Percentiles rank a stretch among this genome's conserved stretches.
Conservation (phyloP, 2,888 invertebrate genomes). For the Phortica magna region DNA sequence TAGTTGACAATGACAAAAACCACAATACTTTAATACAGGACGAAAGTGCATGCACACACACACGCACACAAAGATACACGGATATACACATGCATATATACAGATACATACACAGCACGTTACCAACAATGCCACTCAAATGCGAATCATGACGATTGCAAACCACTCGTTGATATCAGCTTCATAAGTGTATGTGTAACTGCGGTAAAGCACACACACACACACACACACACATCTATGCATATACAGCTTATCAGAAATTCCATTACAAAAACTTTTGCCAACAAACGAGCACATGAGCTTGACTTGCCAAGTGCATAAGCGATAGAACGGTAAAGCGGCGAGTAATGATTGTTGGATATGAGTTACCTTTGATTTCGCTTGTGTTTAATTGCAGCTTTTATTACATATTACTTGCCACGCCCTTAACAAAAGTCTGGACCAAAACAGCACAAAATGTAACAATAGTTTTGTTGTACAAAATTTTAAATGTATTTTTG, state of each 20-base stretch:
- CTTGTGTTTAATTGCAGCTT: slow-evolving; percentile 66
- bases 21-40: slow-evolving; percentile 58
- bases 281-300: slow-evolving; percentile 47
- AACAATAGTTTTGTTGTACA: slow-evolving; percentile 23
- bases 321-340: background rate
- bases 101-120: too few species aligned
- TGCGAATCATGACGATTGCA: slow-evolving; percentile 15
- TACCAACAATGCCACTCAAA: slow-evolving; percentile 13
- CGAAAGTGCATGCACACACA: slow-evolving; percentile 27
- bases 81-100: too few species aligned
- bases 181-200: slow-evolving; percentile 40
- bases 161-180: slow-evolving; percentile 1
- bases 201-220: slow-evolving; percentile 54
- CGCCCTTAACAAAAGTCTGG: background rate
- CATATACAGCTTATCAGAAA: slow-evolving; percentile 68
- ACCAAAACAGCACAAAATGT: background rate
- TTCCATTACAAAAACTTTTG: slow-evolving; percentile 68
- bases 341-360: background rate
- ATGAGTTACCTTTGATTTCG: slow-evolving; percentile 60
- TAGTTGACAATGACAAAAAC: slow-evolving; percentile 61
- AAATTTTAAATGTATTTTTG: background rate
- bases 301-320: background rate
- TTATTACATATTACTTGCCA: slow-evolving; percentile 54
- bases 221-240: slow-evolving; percentile 46
- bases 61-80: slow-evolving; percentile 30